These are phyloP conservation scores for Epirrita christyi DNA, from an alignment of 2,888 invertebrate genomes.

Conservation along the genomic window DNA sequence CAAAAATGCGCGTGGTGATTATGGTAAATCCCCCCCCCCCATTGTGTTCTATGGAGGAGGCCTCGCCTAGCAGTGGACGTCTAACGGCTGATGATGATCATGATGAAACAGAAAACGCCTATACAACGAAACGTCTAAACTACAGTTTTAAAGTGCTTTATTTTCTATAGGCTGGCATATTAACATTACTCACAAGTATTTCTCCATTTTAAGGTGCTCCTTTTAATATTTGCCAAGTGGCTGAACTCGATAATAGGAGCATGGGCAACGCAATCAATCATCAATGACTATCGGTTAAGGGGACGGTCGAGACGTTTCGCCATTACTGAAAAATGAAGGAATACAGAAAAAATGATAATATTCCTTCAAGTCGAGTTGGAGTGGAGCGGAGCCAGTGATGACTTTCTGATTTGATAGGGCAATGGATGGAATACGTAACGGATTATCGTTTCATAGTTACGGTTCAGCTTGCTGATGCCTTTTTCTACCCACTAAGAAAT, in stretches of 20 bases:
- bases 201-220: constrained; percentile 31
- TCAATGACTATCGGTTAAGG: constrained; percentile 57
- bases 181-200: background rate
- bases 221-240: constrained; percentile 59
- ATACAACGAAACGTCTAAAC: too few relatives aligned
- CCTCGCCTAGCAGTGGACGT: too few relatives aligned
- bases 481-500: too few relatives aligned
- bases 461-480: too few relatives aligned
- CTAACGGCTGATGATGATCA: too few relatives aligned
- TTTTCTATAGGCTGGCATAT: background rate
- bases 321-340: constrained; percentile 56
- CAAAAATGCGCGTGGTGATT: too few relatives aligned
- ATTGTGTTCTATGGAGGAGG: too few relatives aligned
- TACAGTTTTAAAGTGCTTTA: background rate
- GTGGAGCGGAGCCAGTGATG: background rate
- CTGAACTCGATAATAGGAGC: constrained; percentile 55
- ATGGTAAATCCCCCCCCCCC: too few relatives aligned
- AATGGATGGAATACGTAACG: background rate
- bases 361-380: background rate
- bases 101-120: too few relatives aligned
- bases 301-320: constrained; percentile 46
- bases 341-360: constrained; percentile 46
- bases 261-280: constrained; percentile 61
- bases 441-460: too few relatives aligned
- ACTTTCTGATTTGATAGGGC: background rate